Conservation (phyloP, 1,140 invertebrate genomes). For the Panagrolaimus sp. region DNA sequence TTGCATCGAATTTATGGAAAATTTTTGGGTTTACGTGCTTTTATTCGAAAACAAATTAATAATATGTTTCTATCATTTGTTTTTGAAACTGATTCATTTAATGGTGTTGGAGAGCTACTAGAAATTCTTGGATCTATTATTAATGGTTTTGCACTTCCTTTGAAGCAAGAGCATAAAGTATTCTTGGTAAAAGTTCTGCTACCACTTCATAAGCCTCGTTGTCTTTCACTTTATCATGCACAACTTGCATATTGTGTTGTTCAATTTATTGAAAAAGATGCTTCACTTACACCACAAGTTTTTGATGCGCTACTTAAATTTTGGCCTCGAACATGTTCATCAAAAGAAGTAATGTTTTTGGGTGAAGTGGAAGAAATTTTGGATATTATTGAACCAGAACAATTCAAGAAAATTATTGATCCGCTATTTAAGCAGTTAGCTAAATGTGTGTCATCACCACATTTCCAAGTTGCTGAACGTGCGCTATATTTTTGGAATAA, state of each 20-base stretch:
- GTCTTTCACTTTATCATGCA: slow-evolving; percentile 55
- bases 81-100: slow-evolving; percentile 98
- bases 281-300: slow-evolving; percentile 59
- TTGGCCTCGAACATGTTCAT: slow-evolving; percentile 64
- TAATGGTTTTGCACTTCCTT: slow-evolving; percentile 58
- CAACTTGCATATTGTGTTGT: slow-evolving; percentile 63
- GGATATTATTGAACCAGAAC: slow-evolving; percentile 64
- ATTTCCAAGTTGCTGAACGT: slow-evolving; percentile 64
- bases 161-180: slow-evolving; percentile 87
- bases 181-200: slow-evolving; percentile 88
- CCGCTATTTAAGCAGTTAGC: slow-evolving; percentile 63
- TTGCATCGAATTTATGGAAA: slow-evolving; percentile 57
- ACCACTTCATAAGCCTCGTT: slow-evolving; percentile 65
- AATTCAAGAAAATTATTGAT: slow-evolving; percentile 64
- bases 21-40: slow-evolving; percentile 56
- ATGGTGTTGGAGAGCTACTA: slow-evolving; percentile 92
- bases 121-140: slow-evolving; percentile 80
- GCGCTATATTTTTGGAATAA: slow-evolving; percentile 65
- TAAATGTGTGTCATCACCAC: slow-evolving; percentile 63
- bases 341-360: slow-evolving; percentile 65
- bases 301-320: slow-evolving; percentile 62
- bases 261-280: slow-evolving; percentile 64
- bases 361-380: slow-evolving; percentile 64
- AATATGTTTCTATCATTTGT: slow-evolving; percentile 70
- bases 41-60: slow-evolving; percentile 58